Evolutionary conservation across 1,140 invertebrate genomes (phyloP), one percentile per base, ranked within the genome.

Genomic region (Drosophila fuyamai): DNA sequence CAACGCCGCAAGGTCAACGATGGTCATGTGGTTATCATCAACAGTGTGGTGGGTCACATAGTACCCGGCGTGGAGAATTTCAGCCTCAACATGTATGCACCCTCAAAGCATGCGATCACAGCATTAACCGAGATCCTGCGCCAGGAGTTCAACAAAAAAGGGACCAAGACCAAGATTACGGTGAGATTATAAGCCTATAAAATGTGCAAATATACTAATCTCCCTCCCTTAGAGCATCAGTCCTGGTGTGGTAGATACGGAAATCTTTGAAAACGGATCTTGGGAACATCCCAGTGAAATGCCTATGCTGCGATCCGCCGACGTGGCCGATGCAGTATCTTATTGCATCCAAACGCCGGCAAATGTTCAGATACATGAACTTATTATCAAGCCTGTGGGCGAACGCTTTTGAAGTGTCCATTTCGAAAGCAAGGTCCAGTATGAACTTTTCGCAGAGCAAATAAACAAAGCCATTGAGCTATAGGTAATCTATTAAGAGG

Each of bases 321-420:
- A 95, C 65, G 84, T 96, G 0, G 93, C 94, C 0, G 93, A 95
- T 59, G 93, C 93, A 1, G 92, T 95, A 0, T 61, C 94, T 0
- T 96, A 95, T 76, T 93, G 93, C 5, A 77, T 96, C 4, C 92
- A 93, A 12, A 94, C 94, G 0, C 94, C 95, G 0, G 90, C 93
- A 0, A 85, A 94, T 60, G 94, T 95, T 0, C 95, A 89, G 51
- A 76, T 92, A 12, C 86, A 89, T 18, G 86, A 92, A 29, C 53
- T 92, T 2, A 92, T 47, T 1, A 73, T 92, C 6, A 73, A 80
- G 32, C 83, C 32, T 16, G 50, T 51, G 10, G 32, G 50, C 4
- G 50, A 53, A 16, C 0, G 0, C 32, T 57, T 57, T 13, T 57
- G 13, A 57, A 29, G n/a, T 43, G 9, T 12, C n/a, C 9, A 29